These are phyloP conservation scores for Spilogale gracilis DNA, from an alignment of 2,113 vertebrate species.

Conservation along the genomic window DNA sequence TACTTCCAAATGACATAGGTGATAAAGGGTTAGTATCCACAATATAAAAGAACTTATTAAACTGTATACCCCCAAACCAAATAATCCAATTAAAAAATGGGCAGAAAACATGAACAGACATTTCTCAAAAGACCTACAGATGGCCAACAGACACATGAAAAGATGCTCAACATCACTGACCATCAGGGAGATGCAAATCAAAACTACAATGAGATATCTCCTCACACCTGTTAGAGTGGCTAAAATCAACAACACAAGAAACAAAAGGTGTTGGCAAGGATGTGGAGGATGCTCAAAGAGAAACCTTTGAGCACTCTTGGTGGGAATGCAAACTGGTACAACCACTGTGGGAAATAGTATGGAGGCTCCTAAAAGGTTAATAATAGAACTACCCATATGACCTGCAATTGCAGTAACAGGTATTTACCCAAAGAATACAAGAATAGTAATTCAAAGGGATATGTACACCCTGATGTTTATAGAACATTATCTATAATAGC, in stretches of 20 bases:
- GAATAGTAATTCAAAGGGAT: background rate
- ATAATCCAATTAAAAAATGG: background rate
- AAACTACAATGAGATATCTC: background rate
- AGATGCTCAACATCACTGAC: background rate
- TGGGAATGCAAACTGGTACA: background rate
- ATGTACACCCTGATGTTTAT: background rate
- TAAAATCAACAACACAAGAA: background rate
- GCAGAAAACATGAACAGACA: background rate
- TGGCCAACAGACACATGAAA: background rate
- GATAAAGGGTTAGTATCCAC: background rate
- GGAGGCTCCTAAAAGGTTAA: background rate
- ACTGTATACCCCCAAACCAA: background rate
- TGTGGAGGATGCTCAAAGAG: background rate
- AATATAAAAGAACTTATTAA: background rate
- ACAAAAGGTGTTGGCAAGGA: background rate
- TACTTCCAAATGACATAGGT: background rate
- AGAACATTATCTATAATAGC: background rate
- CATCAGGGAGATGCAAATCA: background rate
- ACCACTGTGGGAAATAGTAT: background rate
- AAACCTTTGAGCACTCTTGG: background rate
- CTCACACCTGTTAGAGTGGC: background rate
- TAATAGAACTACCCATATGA: background rate
- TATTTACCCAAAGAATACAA: background rate
- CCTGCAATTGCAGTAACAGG: no score
- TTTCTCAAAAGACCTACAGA: background rate